Conservation (phyloP, 2,113 vertebrate genomes). For the Chlamydotis undulata region DNA sequence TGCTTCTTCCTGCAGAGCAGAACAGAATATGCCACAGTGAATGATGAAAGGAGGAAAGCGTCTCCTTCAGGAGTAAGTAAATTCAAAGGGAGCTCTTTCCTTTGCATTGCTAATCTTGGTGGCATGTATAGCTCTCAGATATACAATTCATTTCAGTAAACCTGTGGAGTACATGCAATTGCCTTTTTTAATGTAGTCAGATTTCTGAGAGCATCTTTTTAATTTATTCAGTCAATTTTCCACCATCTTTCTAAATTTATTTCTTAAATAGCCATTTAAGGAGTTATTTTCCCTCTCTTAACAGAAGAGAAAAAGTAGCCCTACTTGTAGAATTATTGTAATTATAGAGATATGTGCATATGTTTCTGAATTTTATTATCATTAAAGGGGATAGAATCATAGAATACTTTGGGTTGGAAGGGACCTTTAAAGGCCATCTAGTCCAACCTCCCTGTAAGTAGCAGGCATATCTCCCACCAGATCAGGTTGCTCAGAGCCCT, state of each 20-base stretch:
- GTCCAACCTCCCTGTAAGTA: too few species aligned
- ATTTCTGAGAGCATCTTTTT: not conserved
- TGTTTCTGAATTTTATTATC: not conserved
- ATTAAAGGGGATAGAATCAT: not conserved
- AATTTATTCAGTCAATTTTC: not conserved
- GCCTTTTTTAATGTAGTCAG: not conserved
- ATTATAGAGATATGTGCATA: not conserved
- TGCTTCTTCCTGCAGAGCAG: not conserved
- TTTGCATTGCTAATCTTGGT: conserved; percentile 9
- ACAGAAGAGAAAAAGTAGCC: not conserved
- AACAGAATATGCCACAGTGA: not conserved
- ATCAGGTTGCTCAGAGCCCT: too few species aligned
- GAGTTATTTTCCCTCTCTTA: not conserved
- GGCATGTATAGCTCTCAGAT: not conserved
- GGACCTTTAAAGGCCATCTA: too few species aligned
- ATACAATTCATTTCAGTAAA: not conserved
- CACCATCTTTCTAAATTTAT: not conserved
- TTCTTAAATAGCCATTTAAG: not conserved
- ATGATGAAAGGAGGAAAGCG: not conserved
- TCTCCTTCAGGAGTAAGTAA: not conserved
- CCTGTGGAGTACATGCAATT: not conserved
- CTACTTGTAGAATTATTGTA: not conserved
- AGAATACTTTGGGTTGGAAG: too few species aligned
- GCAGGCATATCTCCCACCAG: too few species aligned
- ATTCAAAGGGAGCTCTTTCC: not conserved